Base-by-base conservation (phyloP, 2,113 vertebrate genomes). In the Laterallus jamaicensis region DNA sequence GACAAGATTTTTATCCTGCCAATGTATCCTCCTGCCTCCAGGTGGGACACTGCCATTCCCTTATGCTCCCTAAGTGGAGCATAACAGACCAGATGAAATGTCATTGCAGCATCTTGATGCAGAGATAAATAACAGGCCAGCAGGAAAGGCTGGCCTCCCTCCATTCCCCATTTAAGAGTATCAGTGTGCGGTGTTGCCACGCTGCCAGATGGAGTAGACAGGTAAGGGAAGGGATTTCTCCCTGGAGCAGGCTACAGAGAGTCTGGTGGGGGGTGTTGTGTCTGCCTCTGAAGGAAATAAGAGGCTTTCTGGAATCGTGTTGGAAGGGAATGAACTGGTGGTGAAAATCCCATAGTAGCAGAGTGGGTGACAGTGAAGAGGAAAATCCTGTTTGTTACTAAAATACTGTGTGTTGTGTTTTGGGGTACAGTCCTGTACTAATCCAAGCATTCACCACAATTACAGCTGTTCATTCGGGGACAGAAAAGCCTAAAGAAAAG, bases 401-500 rank as follows among this genome's bases (percentile, higher is more conserved):
- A 89, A 84, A 58, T 91, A 9, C 6, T 92, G 88, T 1, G 0
- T 73, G 4, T 82, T 66, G 8, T 92, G 77, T 79, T 92, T 59
- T 40, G 86, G 64, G 56, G 62, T 55, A 26, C 37, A 59, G 62
- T 31, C 29, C 44, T 93, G 77, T 92, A 93, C 96, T 96, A 96
- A 97, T 31, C 37, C 49, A 55, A 80, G 54, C 76, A 64, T 97
- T 97, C 86, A 49, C 96, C 95, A 95, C 86, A 96, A 96, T 97
- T 96, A 31, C 95, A 97, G 96, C 95, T 96, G 86, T 86, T 95
- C 95, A 97, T 93, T 96, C 96, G 90, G 96, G 95, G 76, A 94
- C 95, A 84, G 96, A 97, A 77, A 97, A 97, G n/a, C 92, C 95
- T 95, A 97, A 96, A 96, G 95, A 97, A 95, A 96, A 96, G 94